Percentiles rank a stretch among this genome's conserved stretches.
These are phyloP conservation scores for Paraplagusia blochii DNA, from an alignment of 2,113 vertebrate species.

Conservation along the genomic window DNA sequence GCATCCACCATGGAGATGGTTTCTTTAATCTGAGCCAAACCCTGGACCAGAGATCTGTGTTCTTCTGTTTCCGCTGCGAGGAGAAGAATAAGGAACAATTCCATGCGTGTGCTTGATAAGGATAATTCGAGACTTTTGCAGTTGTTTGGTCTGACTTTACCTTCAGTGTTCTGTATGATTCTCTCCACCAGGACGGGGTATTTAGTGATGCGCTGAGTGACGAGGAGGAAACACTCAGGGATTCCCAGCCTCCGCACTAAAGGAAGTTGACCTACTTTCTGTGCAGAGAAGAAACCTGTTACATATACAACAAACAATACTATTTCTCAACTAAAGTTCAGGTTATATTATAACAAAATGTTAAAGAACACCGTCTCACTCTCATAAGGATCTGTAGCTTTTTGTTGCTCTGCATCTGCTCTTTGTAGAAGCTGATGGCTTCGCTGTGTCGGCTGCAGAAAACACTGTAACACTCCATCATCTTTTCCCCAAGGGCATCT, in stretches of 20 bases:
- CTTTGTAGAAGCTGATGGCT: slow-evolving; percentile 83
- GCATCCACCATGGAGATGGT: slow-evolving; percentile 83
- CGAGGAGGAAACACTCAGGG: slow-evolving; percentile 90
- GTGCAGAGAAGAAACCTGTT: not conserved
- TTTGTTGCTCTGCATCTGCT: slow-evolving; percentile 87
- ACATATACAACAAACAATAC: no score
- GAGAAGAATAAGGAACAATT: not conserved
- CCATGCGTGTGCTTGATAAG: no score
- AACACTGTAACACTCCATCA: slow-evolving; percentile 81
- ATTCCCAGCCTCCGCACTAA: slow-evolving; percentile 85
- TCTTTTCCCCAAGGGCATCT: slow-evolving; percentile 76
- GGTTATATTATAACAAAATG: no score
- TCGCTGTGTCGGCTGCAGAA: slow-evolving; percentile 87
- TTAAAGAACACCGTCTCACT: slow-evolving; percentile 64
- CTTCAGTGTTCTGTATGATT: slow-evolving; percentile 89
- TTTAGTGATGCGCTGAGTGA: slow-evolving; percentile 95
- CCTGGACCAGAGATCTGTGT: slow-evolving; percentile 75
- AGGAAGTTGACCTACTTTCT: slow-evolving; percentile 87
- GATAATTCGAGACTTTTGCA: no score
- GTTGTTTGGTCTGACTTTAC: slow-evolving; percentile 58
- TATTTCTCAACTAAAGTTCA: no score
- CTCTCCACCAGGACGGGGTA: slow-evolving; percentile 91
- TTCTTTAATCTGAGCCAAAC: slow-evolving; percentile 82
- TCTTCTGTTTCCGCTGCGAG: slow-evolving; percentile 81
- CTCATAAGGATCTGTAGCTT: slow-evolving; percentile 87